Evolutionary conservation across 2,888 invertebrate species (phyloP).

Genomic region (Synanthedon andrenaeformis): DNA sequence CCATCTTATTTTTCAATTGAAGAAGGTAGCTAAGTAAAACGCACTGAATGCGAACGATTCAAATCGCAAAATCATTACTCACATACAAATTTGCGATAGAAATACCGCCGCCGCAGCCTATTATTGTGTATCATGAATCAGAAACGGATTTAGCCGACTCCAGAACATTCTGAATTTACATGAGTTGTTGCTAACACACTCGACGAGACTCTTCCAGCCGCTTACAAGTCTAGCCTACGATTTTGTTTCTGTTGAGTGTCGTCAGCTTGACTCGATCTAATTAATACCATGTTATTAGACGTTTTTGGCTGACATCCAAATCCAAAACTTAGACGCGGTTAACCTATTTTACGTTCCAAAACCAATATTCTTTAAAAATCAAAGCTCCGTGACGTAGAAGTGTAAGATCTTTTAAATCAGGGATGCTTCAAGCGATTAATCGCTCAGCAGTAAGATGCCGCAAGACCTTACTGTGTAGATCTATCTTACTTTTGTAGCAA

Average conservation of each 20-base stretch:
- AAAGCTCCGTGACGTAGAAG: no score
- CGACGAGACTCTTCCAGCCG: not conserved
- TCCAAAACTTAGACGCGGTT: slow-evolving; percentile 32
- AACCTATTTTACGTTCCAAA: slow-evolving; percentile 38
- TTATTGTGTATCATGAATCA: slow-evolving; percentile 42
- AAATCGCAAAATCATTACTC: slow-evolving; percentile 6
- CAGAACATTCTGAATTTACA: slow-evolving; percentile 31
- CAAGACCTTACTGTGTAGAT: no score
- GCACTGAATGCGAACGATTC: not conserved
- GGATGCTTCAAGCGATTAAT: no score
- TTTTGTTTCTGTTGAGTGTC: slow-evolving; percentile 11
- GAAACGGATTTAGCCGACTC: slow-evolving; percentile 31
- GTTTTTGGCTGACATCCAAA: slow-evolving; percentile 41
- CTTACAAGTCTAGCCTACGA: not conserved
- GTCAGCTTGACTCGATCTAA: slow-evolving; percentile 23
- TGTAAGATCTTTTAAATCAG: no score
- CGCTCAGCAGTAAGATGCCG: no score
- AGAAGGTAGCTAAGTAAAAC: not conserved
- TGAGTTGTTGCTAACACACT: slow-evolving; percentile 18
- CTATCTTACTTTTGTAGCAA: no score
- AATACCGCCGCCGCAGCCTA: slow-evolving; percentile 22
- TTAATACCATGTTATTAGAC: slow-evolving; percentile 47
- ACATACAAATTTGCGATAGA: slow-evolving; percentile 10
- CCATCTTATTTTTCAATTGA: no score
- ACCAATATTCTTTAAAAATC: slow-evolving; percentile 4